Evolutionary conservation across 2,888 invertebrate genomes (phyloP).

Genomic region (Eupithecia pulchellata): DNA sequence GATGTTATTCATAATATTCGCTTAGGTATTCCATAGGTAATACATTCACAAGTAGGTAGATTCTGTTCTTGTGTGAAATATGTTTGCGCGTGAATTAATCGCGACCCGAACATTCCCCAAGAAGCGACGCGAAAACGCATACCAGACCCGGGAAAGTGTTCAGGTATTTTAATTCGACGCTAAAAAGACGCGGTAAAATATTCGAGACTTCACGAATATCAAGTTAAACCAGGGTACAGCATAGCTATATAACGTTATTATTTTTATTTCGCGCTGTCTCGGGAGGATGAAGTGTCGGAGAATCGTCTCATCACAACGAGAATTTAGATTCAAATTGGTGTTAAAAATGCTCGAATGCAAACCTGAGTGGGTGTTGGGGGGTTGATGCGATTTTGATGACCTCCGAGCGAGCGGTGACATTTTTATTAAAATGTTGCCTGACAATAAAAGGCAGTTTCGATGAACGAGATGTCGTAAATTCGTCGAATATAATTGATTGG

Average conservation of each 20-base stretch:
- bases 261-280: slow-evolving; percentile 64
- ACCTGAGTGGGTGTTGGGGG: slow-evolving; percentile 63
- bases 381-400: slow-evolving; percentile 79
- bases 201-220: slow-evolving; percentile 45
- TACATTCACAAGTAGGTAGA: slow-evolving; percentile 57
- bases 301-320: slow-evolving; percentile 59
- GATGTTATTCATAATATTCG: slow-evolving; percentile 54
- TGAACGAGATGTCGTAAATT: slow-evolving; percentile 67
- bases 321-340: slow-evolving; percentile 75
- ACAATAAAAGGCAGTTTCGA: slow-evolving; percentile 60
- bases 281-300: slow-evolving; percentile 61
- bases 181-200: slow-evolving; percentile 48
- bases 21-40: slow-evolving; percentile 35
- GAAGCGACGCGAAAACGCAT: slow-evolving; percentile 58
- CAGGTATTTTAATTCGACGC: slow-evolving; percentile 62
- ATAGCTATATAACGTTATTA: slow-evolving; percentile 60
- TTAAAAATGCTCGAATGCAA: slow-evolving; percentile 69
- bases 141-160: slow-evolving; percentile 56
- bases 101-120: slow-evolving; percentile 69
- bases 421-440: slow-evolving; percentile 70
- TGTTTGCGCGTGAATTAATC: slow-evolving; percentile 77
- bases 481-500: slow-evolving; percentile 64
- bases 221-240: slow-evolving; percentile 45
- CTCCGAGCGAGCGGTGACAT: slow-evolving; percentile 57
- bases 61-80: slow-evolving; percentile 57